Base-by-base conservation (phyloP, 2,797 vertebrate species). In the Denticeps clupeoides region DNA sequence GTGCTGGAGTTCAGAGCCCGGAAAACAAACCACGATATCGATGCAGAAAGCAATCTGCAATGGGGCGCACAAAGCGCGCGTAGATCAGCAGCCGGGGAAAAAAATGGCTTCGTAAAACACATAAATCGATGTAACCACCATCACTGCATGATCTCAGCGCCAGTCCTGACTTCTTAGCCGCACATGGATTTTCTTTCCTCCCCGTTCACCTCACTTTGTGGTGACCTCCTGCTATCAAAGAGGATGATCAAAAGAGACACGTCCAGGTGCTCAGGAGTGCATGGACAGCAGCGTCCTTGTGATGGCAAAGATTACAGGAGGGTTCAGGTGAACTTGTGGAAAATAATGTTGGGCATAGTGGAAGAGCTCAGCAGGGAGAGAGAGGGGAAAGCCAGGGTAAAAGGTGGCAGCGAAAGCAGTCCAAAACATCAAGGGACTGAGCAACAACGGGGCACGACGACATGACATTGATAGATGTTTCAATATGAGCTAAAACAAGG, bases 21-120 rank as follows among this genome's bases (percentile, higher is more conserved):
- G n/a, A 45, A 42, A 45, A 47, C 49, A 50, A 33, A 41, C 49
- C 51, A 37, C 19, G 29, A 16, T 5, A n/a, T 41, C 47, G 40
- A 51, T 51, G 48, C 31, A 28, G 31, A 31, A 27, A 21, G 41
- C 29, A 3, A 29, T 19, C 19, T 45, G 41, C 40, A 24, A 11
- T 7, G 27, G 11, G 10, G 11, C 10, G 10, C 27, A 11, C 4
- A 29, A 29, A 10, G 11, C 11, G 27, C n/a, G n/a, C n/a, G n/a
- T n/a, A 29, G 10, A 3, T 29, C 23, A 24, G 23, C 4, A 24
- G 23, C 7, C 2, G 12, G 12, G 5, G 29, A 29, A 5, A n/a
- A n/a, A 27, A 27, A 27, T 27, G 26, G 9, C 7, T n/a, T n/a
- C n/a, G n/a, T n/a, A n/a, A n/a, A n/a, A n/a, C n/a, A n/a, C n/a